Evolutionary conservation across 2,113 vertebrate genomes (phyloP), one percentile per base, ranked within the genome.

Genomic region (Otolemur garnettii): DNA sequence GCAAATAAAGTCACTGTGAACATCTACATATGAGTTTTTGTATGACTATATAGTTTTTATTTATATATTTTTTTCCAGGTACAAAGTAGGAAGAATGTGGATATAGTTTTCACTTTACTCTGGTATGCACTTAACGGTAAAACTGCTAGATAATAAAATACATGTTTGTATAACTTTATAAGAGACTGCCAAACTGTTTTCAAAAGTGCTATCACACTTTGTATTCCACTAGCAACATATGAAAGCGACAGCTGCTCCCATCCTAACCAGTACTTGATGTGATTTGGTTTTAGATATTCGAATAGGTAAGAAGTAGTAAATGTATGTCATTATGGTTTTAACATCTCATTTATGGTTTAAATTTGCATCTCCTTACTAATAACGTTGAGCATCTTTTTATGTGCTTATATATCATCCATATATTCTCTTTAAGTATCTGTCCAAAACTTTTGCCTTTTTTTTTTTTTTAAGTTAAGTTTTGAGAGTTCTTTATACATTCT

Each of bases 1-100:
- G 94, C 38, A 42, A 90, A 69, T 86, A 74, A 95, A 82, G 30
- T 8, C 42, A 80, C 42, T 35, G 55, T 84, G 33, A 84, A 66
- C 21, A 91, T 75, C 7, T 81, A 18, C 13, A 87, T 0, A 14
- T 18, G n/a, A 79, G 4, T 28, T 96, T 60, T n/a, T 83, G 62
- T 86, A 13, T 96, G 13, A 81, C 84, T 15, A 50, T 7, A 90
- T 45, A 50, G 45, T 50, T 50, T 50, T 50, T 50, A 50, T 50
- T 50, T 50, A 50, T 50, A 50, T 50, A 10, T 50, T 9, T 50
- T 50, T 50, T 50, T 50, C 45, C 45, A 50, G 45, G 45, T 50
- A 50, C 45, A 50, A 50, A 50, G 45, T 50, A 50, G 45, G 45
- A 7, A 50, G 45, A 50, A 9, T 50, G 17, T 94, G 13, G 77